Percentiles rank a stretch among this genome's conserved stretches.
phyloP scores from a whole-genome alignment of 2,888 invertebrate genomes.

The Dermolepida albohirtum region DNA sequence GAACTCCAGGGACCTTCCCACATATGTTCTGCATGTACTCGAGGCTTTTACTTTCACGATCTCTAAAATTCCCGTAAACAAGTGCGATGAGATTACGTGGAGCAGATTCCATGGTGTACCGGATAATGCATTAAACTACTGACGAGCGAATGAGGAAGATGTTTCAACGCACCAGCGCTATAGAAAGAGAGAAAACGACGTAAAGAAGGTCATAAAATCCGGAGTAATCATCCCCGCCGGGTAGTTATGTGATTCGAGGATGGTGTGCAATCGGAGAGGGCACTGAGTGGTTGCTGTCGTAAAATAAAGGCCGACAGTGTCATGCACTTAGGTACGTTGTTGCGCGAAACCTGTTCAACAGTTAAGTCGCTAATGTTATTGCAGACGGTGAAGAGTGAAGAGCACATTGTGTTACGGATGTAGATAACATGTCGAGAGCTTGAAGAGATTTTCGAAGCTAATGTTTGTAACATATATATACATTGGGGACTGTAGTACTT shows the following conservation, averaged over 20 bases:
- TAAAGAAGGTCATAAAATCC: constrained; percentile 54
- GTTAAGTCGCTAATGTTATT: constrained; percentile 37
- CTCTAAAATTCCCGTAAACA: constrained; percentile 40
- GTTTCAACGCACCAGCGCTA: constrained; percentile 34
- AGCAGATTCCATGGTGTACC: not conserved
- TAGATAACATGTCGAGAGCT: constrained; percentile 25
- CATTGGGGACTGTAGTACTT: too few relatives aligned
- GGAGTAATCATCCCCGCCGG: constrained; percentile 56
- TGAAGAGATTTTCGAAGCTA: constrained; percentile 16
- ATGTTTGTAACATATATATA: constrained; percentile 2
- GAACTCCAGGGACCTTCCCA: too few relatives aligned
- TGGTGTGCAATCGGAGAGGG: constrained; percentile 56
- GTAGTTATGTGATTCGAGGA: constrained; percentile 57
- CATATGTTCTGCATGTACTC: not conserved
- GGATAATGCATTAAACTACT: constrained; percentile 31
- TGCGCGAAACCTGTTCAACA: constrained; percentile 23
- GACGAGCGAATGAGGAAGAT: constrained; percentile 6
- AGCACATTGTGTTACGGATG: constrained; percentile 24
- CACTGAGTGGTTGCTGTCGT: constrained; percentile 57
- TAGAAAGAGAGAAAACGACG: constrained; percentile 17
- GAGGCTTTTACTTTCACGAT: constrained; percentile 41
- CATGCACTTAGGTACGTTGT: constrained; percentile 47
- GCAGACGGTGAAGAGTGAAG: constrained; percentile 9
- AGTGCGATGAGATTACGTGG: constrained; percentile 7
- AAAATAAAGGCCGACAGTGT: constrained; percentile 57